These are phyloP conservation scores for Labeo rohita DNA, from an alignment of 2,113 vertebrate genomes.

Conservation along the genomic window DNA sequence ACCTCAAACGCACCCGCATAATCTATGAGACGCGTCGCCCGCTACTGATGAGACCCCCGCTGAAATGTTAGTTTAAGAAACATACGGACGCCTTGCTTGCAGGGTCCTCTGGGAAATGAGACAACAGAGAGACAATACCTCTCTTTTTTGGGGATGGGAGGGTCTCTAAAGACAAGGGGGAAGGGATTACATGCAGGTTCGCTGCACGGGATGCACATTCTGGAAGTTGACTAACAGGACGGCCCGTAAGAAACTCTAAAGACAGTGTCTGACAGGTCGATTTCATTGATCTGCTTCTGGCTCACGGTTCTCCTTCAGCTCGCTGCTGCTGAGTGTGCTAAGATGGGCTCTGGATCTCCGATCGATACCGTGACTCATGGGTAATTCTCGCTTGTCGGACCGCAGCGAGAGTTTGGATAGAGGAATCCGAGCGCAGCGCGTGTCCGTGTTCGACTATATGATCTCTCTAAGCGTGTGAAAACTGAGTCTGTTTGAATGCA, in stretches of 20 bases:
- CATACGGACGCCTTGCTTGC: neutral
- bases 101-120: neutral
- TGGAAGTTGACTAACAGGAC: constrained; percentile 14
- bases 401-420: neutral
- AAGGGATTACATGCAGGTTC: neutral
- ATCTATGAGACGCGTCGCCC: neutral
- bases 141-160: neutral
- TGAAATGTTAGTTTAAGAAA: constrained; percentile 30
- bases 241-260: constrained; percentile 11
- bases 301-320: neutral
- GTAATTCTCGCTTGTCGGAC: constrained; percentile 3
- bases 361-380: constrained; percentile 10
- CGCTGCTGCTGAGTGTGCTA: constrained; percentile 3
- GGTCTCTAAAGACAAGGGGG: neutral
- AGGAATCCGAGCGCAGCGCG: neutral
- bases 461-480: neutral
- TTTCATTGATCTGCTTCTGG: constrained; percentile 18
- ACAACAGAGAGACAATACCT: constrained; percentile 17
- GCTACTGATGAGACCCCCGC: neutral
- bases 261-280: constrained; percentile 5
- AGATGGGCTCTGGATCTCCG: constrained; percentile 5
- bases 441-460: neutral
- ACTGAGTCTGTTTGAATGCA: neutral
- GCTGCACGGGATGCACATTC: neutral
- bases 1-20: neutral